Evolutionary conservation across 2,888 invertebrate species (phyloP), one percentile per base, ranked within the genome.

Genomic region (Agrypnus murinus): DNA sequence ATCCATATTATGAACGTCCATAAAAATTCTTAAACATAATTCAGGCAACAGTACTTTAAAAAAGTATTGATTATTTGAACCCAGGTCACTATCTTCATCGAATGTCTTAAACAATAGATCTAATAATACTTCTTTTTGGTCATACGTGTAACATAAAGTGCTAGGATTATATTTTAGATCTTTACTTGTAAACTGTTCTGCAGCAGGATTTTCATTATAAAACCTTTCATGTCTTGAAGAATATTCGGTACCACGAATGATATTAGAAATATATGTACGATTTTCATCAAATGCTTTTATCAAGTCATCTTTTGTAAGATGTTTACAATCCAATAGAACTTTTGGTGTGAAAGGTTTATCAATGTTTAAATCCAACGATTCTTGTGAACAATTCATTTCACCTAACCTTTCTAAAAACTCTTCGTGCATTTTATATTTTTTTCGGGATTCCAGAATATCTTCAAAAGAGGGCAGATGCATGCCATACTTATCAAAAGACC

Each of bases 41-140:
- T 83, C 82, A 0, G 83, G 83, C 63, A 83, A 69, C 62, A 84
- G 69, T 4, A 83, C 83, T 75, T 82, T 78, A 72, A 82, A 82
- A 64, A 81, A 82, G 77, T 83, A 83, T 34, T 76, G 74, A 15
- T 75, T 78, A 38, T 74, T 72, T 73, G 77, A 12, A 72, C 71
- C 69, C 66, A 67, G 62, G 4, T 45, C 43, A 15, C 65, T 65
- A 53, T 60, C 70, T 40, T 72, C 12, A 5, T 80, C 80, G 72
- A 82, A 83, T 31, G 76, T 55, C 3, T 77, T 46, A 15, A 74
- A 72, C 57, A 83, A 75, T 14, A 80, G 69, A 31, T 69, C 50
- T 1, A 81, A 63, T 65, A 84, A 73, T 34, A 73, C 53, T 38
- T 80, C 74, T 40, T 79, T 78, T 59, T 84, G 84, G 4, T 82